Percentiles rank a stretch among this genome's conserved stretches.
Conservation (phyloP, 1,140 invertebrate species). For the Drosophila parabipectinata region DNA sequence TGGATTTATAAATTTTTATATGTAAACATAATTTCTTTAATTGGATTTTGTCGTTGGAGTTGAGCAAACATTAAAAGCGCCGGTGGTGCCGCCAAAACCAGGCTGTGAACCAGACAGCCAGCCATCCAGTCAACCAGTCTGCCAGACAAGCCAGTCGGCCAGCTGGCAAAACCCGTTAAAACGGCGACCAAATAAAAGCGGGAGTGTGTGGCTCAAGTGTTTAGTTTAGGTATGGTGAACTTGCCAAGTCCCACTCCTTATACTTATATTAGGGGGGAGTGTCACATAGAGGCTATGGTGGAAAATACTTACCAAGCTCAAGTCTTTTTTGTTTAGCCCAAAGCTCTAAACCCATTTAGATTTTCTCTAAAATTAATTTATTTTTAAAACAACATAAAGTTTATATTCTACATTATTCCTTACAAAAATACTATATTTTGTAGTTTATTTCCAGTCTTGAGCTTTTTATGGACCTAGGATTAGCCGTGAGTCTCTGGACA, state of each 20-base stretch:
- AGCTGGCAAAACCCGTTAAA: constrained; percentile 73
- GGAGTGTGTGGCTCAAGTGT: constrained; percentile 25
- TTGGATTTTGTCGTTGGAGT: constrained; percentile 73
- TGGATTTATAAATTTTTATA: constrained; percentile 53
- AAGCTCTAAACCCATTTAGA: too few relatives aligned
- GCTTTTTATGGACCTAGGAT: constrained; percentile 10
- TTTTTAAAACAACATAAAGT: background rate
- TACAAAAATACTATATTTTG: background rate
- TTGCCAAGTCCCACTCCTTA: background rate
- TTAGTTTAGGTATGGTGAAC: constrained; percentile 37
- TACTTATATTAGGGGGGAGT: background rate
- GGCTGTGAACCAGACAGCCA: constrained; percentile 40
- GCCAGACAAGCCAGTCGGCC: constrained; percentile 30
- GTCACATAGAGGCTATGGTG: background rate
- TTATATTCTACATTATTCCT: background rate
- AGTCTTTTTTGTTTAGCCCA: background rate
- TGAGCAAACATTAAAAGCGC: constrained; percentile 63
- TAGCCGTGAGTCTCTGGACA: constrained; percentile 14
- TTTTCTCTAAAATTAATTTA: background rate
- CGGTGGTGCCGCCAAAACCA: constrained; percentile 39
- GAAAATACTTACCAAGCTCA: background rate
- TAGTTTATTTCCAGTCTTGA: background rate
- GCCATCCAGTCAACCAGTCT: constrained; percentile 3
- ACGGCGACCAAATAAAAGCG: constrained; percentile 49
- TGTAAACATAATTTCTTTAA: constrained; percentile 81